Base-by-base conservation (phyloP, 1,140 invertebrate species). In the Andrena cerasifolii region DNA sequence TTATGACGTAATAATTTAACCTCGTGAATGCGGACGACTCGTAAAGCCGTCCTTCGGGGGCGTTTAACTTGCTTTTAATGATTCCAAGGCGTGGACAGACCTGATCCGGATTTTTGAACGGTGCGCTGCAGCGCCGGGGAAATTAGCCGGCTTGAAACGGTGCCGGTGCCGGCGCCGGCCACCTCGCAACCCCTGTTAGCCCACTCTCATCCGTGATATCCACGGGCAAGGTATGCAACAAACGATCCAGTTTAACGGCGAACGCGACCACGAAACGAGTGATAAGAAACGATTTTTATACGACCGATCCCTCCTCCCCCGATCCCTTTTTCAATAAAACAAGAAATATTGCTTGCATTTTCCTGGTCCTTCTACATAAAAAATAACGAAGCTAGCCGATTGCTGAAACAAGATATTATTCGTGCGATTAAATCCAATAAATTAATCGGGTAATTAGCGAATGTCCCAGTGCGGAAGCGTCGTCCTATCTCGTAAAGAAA, bases 1-100 rank as follows among this genome's bases (percentile, higher is more conserved):
- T 84, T 87, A 84, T 82, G 87, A 88, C 78, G 79, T 86, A 87
- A 87, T 89, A 86, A 87, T 86, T 89, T 88, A 86, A 65, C 31
- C 45, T 14, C 21, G 58, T 65, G 83, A 84, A 86, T 70, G 65
- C 56, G 63, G n/a, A 26, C 62, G 59, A 83, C 66, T 85, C 79
- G 70, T 89, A 87, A 88, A 88, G 62, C 72, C 68, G 79, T 87
- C 77, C 53, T 80, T 84, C 76, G 59, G 56, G 65, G 59, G 67
- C 82, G 73, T 87, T 89, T 86, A 86, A 83, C 83, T 86, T 70
- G 75, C 54, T 86, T 87, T 86, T 87, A 88, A 89, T 78, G 84
- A 87, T 86, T 85, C 72, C 70, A 68, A 83, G 78, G 68, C 83
- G 67, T 77, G 73, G 67, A 81, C 70, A 78, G 53, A 21, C 31